Percentiles rank a stretch among this genome's conserved stretches.
These are phyloP conservation scores for Poeciliopsis presidionis DNA, from an alignment of 2,797 vertebrate genomes.

Conservation along the genomic window DNA sequence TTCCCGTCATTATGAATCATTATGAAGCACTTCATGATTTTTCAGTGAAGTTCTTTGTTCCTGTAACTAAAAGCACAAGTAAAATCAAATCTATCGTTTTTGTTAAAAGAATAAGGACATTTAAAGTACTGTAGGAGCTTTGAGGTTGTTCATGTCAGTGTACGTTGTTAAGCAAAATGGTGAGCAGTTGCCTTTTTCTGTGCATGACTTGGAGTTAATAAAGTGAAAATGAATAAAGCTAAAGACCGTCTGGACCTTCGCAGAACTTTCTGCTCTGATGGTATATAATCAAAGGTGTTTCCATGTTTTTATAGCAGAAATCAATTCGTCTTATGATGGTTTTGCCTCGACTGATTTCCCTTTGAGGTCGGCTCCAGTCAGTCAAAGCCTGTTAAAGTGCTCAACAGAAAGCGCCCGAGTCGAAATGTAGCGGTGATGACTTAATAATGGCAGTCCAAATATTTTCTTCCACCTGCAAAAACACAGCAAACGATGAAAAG, in stretches of 20 bases:
- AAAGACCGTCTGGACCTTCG: background rate
- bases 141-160: background rate
- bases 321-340: conserved; percentile 9
- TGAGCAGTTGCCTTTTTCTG: background rate
- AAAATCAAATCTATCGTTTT: background rate
- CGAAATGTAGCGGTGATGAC: background rate
- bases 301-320: conserved; percentile 5
- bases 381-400: conserved; percentile 9
- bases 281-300: conserved; percentile 9
- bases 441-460: conserved; percentile 1
- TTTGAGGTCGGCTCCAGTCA: conserved; percentile 16
- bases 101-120: background rate
- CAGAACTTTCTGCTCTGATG: background rate
- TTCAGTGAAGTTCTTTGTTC: background rate
- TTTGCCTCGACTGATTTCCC: conserved; percentile 10
- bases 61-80: background rate
- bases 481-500: conserved; percentile 3
- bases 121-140: background rate
- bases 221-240: background rate
- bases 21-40: background rate
- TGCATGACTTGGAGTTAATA: background rate
- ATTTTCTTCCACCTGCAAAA: conserved; percentile 6
- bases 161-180: background rate
- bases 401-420: background rate
- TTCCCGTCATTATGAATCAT: background rate